Percentiles rank a stretch among this genome's conserved stretches.
phyloP scores from a whole-genome alignment of 2,113 vertebrate genomes.

The Spheniscus mendiculus region DNA sequence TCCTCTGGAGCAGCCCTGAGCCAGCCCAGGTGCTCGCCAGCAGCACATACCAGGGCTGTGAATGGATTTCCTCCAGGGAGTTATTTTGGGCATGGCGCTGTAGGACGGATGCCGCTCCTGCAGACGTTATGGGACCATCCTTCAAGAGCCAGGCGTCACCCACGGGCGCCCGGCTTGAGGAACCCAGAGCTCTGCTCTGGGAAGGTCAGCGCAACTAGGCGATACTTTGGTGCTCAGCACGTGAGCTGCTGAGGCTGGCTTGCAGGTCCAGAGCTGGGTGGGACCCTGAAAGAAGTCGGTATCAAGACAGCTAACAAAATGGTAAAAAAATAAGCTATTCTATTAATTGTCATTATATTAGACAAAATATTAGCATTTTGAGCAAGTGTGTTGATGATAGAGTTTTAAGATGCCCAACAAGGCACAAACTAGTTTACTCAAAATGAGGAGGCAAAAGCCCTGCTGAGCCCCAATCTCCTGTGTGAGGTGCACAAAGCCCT shows the following conservation, averaged over 20 bases:
- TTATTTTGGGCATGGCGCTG: neutral
- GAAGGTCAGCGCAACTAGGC: neutral
- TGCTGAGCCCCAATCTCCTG: accelerated
- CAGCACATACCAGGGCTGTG: neutral
- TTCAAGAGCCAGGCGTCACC: neutral
- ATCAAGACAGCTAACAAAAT: neutral
- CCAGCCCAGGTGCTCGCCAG: accelerated
- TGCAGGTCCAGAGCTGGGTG: neutral
- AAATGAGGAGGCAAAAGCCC: neutral
- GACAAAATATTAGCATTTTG: neutral
- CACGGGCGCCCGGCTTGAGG: accelerated
- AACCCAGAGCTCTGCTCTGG: neutral
- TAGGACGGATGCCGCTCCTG: neutral
- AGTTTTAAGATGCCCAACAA: neutral
- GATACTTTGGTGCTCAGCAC: neutral
- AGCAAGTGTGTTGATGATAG: neutral
- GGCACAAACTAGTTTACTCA: neutral
- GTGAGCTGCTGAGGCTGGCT: accelerated
- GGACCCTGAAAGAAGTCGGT: neutral
- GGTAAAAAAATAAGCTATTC: neutral
- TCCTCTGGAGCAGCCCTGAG: neutral
- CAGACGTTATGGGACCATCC: neutral
- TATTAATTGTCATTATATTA: neutral
- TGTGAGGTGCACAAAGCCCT: neutral
- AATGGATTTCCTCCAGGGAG: neutral